Percentiles rank a stretch among this genome's conserved stretches.
Evolutionary conservation across 2,888 invertebrate species (phyloP).

Genomic region (Pterostichus niger): DNA sequence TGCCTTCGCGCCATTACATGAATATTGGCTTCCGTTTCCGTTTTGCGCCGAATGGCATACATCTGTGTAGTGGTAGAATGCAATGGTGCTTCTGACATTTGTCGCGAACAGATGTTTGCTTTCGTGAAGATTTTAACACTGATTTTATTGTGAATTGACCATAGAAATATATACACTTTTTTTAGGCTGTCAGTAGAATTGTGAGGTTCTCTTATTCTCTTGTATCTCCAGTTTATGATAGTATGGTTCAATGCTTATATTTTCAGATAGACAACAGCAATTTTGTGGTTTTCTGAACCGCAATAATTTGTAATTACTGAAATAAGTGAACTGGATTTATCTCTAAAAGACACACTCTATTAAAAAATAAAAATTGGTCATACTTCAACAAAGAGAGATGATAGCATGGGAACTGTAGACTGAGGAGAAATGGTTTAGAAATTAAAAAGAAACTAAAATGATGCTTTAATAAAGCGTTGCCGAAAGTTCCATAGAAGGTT

Average conservation of each 20-base stretch:
- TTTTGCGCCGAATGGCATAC: neutral
- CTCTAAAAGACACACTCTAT: neutral
- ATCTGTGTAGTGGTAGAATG: conserved; percentile 12
- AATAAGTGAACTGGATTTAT: neutral
- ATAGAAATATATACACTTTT: neutral
- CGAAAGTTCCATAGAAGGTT: too few species aligned
- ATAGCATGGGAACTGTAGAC: too few species aligned
- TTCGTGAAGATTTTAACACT: conserved; percentile 21
- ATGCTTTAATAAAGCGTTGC: too few species aligned
- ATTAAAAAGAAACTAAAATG: too few species aligned
- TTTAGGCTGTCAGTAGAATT: neutral
- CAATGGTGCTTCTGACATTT: conserved; percentile 28
- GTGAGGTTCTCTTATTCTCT: too few species aligned
- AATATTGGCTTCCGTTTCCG: conserved; percentile 52
- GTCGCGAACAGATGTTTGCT: conserved; percentile 34
- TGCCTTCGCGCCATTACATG: conserved; percentile 17
- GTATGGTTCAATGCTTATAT: neutral
- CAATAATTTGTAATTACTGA: conserved; percentile 12
- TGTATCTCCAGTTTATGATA: too few species aligned
- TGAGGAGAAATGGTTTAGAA: too few species aligned
- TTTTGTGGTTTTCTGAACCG: neutral
- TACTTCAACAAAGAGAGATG: too few species aligned
- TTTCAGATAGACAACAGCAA: neutral
- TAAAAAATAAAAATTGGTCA: too few species aligned
- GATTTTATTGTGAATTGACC: conserved; percentile 6